phyloP scores from a whole-genome alignment of 2,113 vertebrate genomes.

The Regulus satrapa region DNA sequence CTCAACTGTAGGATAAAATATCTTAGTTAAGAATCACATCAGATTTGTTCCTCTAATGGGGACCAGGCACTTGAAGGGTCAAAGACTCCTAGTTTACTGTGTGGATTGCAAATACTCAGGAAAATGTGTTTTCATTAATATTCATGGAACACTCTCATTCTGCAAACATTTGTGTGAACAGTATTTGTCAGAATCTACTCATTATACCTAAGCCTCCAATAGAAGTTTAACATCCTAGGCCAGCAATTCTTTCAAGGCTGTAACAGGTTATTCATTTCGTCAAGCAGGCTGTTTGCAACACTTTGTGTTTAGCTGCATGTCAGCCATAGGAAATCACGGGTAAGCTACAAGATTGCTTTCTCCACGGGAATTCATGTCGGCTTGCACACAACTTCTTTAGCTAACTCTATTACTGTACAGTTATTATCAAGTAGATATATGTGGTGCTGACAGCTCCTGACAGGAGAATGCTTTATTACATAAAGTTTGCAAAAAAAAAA shows the following conservation, averaged over 20 bases:
- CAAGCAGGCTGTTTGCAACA: constrained; percentile 50
- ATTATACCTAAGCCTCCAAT: constrained; percentile 27
- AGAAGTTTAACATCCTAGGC: constrained; percentile 43
- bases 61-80: not conserved
- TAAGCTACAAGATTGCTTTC: constrained; percentile 15
- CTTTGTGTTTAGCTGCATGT: constrained; percentile 28
- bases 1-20: not conserved
- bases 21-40: not conserved
- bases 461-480: constrained; percentile 32
- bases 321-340: constrained; percentile 33
- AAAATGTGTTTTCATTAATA: constrained; percentile 41
- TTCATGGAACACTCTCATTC: constrained; percentile 32
- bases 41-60: not conserved
- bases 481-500: constrained; percentile 43
- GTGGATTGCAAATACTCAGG: not conserved
- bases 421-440: constrained; percentile 47
- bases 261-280: constrained; percentile 49
- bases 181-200: constrained; percentile 56
- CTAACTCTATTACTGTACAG: constrained; percentile 14
- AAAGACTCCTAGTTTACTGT: not conserved
- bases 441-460: constrained; percentile 54
- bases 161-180: constrained; percentile 50
- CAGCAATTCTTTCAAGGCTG: constrained; percentile 49
- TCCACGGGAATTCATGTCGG: constrained; percentile 25
- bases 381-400: constrained; percentile 25